Conservation (phyloP, 2,888 invertebrate species). For the Pilophorus perplexus region DNA sequence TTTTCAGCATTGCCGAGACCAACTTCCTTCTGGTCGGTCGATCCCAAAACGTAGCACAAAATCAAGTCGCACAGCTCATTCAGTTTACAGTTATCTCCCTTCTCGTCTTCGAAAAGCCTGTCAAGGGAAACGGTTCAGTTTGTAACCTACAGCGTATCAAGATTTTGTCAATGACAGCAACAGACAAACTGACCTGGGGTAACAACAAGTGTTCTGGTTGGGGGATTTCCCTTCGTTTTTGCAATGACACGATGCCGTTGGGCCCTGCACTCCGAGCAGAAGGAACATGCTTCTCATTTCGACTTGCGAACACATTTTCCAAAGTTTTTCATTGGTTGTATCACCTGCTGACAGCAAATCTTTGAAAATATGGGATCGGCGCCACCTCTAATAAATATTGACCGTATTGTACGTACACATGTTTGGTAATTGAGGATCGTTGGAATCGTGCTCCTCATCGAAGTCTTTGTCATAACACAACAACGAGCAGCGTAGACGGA, state of each 20-base stretch:
- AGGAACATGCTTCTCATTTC: conserved; percentile 45
- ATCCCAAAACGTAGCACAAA: conserved; percentile 41
- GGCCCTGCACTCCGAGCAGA: conserved; percentile 42
- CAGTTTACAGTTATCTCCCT: conserved; percentile 37
- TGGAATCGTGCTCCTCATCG: conserved; percentile 33
- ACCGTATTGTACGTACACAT: too few species aligned
- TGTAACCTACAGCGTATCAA: background rate
- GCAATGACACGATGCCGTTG: conserved; percentile 36
- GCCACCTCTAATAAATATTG: too few species aligned
- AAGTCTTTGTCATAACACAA: conserved; percentile 42
- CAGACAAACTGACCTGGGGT: conserved; percentile 34
- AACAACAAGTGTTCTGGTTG: conserved; percentile 37
- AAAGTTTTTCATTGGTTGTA: conserved; percentile 25
- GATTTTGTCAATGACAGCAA: too few species aligned
- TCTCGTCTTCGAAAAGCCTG: conserved; percentile 28
- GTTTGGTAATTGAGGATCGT: conserved; percentile 26
- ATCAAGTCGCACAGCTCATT: conserved; percentile 41
- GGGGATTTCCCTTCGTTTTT: conserved; percentile 42
- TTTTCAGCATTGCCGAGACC: conserved; percentile 35
- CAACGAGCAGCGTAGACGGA: conserved; percentile 41
- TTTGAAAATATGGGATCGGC: too few species aligned
- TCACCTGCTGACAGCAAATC: conserved; percentile 19
- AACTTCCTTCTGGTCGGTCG: conserved; percentile 26
- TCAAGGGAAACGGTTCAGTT: background rate
- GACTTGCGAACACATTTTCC: conserved; percentile 37